Percentiles rank a stretch among this genome's conserved stretches.
Conservation (phyloP, 2,888 invertebrate species). For the Phanerotoma sp. region DNA sequence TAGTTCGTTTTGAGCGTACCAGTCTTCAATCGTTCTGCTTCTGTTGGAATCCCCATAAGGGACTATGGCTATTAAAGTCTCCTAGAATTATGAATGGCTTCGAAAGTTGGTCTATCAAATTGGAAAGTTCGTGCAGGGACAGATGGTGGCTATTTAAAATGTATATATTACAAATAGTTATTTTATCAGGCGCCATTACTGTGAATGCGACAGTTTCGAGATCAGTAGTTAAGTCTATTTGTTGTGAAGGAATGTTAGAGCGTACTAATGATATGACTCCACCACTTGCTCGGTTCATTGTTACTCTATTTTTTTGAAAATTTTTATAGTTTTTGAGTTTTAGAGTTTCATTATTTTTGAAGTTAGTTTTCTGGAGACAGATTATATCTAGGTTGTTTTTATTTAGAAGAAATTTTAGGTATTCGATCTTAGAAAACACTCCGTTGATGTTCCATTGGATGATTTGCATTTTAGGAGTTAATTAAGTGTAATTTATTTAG, state of each 20-base stretch:
- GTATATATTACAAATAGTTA: constrained; percentile 30
- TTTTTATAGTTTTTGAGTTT: constrained; percentile 1
- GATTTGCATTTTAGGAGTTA: constrained; percentile 4
- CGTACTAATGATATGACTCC: constrained; percentile 30
- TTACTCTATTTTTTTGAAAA: constrained; percentile 23
- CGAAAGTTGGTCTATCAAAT: constrained; percentile 30
- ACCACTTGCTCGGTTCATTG: constrained; percentile 27
- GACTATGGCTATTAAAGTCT: constrained; percentile 35
- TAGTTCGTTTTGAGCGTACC: constrained; percentile 1
- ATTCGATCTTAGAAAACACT: neutral
- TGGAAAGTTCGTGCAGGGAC: constrained; percentile 3
- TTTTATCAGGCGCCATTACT: constrained; percentile 18
- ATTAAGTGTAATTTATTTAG: too few species aligned
- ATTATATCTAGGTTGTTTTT: constrained; percentile 11
- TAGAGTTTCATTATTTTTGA: constrained; percentile 8
- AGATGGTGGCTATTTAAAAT: constrained; percentile 14
- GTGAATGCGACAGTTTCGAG: constrained; percentile 33
- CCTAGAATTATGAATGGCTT: constrained; percentile 34
- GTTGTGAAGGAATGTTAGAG: constrained; percentile 16
- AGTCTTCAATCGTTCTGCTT: constrained; percentile 8
- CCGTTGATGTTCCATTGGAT: constrained; percentile 25
- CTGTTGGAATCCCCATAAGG: constrained; percentile 31
- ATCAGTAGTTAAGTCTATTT: constrained; percentile 20
- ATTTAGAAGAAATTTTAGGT: constrained; percentile 14
- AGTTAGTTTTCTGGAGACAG: constrained; percentile 23